These are phyloP conservation scores for Amphimedon queenslandica DNA, from an alignment of 37 sponge, comb jelly and placozoan genomes.

Conservation along the genomic window DNA sequence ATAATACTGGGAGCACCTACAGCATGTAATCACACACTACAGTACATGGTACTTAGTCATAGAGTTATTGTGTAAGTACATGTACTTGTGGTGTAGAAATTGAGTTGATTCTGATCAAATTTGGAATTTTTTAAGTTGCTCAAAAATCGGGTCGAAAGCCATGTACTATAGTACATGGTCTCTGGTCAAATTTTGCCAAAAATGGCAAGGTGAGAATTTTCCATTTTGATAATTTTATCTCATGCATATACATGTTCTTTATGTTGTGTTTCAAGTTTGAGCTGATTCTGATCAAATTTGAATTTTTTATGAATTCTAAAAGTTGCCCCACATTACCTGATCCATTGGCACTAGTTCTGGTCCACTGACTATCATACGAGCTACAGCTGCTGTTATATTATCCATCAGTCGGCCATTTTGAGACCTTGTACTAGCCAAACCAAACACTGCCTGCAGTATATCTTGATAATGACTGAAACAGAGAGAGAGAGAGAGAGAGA, in stretches of 20 bases:
- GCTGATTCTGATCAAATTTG: too few species aligned
- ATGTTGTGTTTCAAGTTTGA: too few species aligned
- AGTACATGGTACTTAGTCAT: background rate
- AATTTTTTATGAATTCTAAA: too few species aligned
- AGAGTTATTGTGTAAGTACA: background rate
- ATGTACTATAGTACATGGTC: too few species aligned
- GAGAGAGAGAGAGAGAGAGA: background rate
- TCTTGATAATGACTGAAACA: constrained; percentile 55
- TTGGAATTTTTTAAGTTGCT: too few species aligned
- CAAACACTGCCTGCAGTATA: constrained; percentile 66
- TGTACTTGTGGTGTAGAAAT: background rate
- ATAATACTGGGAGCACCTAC: constrained; percentile 70
- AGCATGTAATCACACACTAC: background rate
- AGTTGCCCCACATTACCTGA: constrained; percentile 53
- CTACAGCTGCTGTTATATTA: constrained; percentile 78
- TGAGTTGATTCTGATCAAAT: too few species aligned
- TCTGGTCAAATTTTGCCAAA: too few species aligned
- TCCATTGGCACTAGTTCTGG: constrained; percentile 71
- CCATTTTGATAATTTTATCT: too few species aligned
- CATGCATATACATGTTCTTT: too few species aligned
- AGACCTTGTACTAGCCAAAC: constrained; percentile 24
- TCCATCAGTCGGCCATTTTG: constrained; percentile 52
- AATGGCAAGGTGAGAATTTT: too few species aligned
- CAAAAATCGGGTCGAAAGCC: too few species aligned
- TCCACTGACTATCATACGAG: constrained; percentile 76